Conservation (phyloP, 2,113 vertebrate genomes). For the Vireo altiloquus region DNA sequence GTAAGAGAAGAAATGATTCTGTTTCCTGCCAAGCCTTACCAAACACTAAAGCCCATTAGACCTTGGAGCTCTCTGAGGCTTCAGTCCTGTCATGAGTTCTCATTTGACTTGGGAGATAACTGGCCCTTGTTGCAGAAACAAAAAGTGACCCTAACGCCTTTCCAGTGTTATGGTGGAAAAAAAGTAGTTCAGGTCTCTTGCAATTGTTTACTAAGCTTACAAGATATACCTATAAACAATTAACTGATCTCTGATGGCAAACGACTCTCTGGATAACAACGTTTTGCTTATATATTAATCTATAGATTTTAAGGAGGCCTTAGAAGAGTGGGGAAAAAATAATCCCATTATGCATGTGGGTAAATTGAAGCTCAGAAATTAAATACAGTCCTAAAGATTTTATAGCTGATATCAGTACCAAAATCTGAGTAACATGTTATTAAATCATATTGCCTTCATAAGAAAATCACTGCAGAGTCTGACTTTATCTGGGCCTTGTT, state of each 20-base stretch:
- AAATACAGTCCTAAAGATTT: neutral
- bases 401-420: neutral
- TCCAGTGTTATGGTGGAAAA: neutral
- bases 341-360: neutral
- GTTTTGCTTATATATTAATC: neutral
- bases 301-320: neutral
- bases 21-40: neutral
- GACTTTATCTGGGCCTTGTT: neutral
- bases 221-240: neutral
- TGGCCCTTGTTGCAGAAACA: neutral
- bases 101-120: neutral
- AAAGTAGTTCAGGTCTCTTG: neutral
- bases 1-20: neutral
- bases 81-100: accelerated
- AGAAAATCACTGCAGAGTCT: neutral
- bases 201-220: neutral
- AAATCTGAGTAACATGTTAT: neutral
- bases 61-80: neutral
- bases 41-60: accelerated
- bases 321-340: neutral
- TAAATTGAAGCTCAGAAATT: neutral
- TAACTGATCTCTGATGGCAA: neutral
- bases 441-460: neutral
- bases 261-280: neutral
- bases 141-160: neutral